phyloP scores from a whole-genome alignment of 2,113 vertebrate genomes.

The Emydocephalus ijimae region DNA sequence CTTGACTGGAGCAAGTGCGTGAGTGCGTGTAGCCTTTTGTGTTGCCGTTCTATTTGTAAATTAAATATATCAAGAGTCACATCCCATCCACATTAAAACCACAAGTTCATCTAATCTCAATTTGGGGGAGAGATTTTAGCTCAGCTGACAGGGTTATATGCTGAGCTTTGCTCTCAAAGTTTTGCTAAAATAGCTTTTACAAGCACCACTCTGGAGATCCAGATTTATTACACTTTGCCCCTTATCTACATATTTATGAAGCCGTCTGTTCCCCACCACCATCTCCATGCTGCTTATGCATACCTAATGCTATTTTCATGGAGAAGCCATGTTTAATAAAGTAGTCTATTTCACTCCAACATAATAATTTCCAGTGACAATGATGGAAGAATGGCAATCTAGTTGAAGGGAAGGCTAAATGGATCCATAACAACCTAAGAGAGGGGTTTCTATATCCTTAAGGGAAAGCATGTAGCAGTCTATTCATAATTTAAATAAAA shows the following conservation, averaged over 20 bases:
- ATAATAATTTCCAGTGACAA: not conserved
- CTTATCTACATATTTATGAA: not conserved
- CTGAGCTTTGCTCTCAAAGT: not conserved
- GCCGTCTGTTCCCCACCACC: not conserved
- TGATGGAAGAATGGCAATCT: not conserved
- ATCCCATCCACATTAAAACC: conserved; percentile 8
- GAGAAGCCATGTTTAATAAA: not conserved
- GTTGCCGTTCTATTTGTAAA: not conserved
- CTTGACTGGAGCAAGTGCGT: conserved; percentile 16
- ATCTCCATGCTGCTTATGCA: not conserved
- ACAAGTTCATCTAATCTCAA: not conserved
- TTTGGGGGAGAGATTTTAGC: not conserved
- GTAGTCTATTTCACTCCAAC: not conserved
- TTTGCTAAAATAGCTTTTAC: not conserved
- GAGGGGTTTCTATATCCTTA: not conserved
- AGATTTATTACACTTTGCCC: not conserved
- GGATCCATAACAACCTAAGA: not conserved
- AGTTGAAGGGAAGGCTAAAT: not conserved
- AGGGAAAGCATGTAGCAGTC: not conserved
- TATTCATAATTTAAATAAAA: not conserved
- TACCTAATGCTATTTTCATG: not conserved
- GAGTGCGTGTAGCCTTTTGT: not conserved
- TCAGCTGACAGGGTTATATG: not conserved
- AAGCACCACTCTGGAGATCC: not conserved
- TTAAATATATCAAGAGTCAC: conserved; percentile 11